Percentiles rank a stretch among this genome's conserved stretches.
phyloP scores from a whole-genome alignment of 2,888 invertebrate genomes.

The Diloba caeruleocephala region DNA sequence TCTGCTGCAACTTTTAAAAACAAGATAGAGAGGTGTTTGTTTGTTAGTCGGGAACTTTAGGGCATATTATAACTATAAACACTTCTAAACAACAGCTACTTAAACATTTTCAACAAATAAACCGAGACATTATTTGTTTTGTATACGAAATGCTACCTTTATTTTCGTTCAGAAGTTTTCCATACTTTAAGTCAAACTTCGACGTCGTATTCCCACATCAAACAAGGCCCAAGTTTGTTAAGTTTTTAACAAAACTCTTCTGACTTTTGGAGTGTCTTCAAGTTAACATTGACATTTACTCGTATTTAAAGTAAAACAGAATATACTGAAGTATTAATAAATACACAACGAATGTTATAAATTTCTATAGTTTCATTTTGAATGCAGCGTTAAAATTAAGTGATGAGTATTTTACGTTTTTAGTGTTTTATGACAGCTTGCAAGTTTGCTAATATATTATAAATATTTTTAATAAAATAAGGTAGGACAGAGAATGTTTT shows the following conservation, averaged over 20 bases:
- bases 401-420: too few species aligned
- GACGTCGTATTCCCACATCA: constrained; percentile 53
- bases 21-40: too few species aligned
- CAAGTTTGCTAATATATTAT: too few species aligned
- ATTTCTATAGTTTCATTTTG: too few species aligned
- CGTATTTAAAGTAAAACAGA: constrained; percentile 49
- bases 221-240: constrained; percentile 52
- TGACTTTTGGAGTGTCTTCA: constrained; percentile 52
- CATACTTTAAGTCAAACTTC: constrained; percentile 42
- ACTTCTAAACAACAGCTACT: constrained; percentile 14
- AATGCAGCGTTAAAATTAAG: too few species aligned
- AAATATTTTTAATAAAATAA: too few species aligned
- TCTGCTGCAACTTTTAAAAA: too few species aligned
- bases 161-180: constrained; percentile 47
- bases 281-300: constrained; percentile 52
- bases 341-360: constrained; percentile 13
- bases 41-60: too few species aligned
- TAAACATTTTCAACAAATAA: constrained; percentile 35
- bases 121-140: constrained; percentile 43
- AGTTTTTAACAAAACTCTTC: constrained; percentile 60
- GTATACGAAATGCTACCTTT: constrained; percentile 47
- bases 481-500: too few species aligned
- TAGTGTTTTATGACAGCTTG: too few species aligned
- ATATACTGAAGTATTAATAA: constrained; percentile 18
- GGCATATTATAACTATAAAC: not conserved